A percentile compares a stretch with the other conserved stretches of the same genome.
phyloP scores from a whole-genome alignment of 53 echinoderm and acorn worm species.

The Patiria pectinifera region DNA sequence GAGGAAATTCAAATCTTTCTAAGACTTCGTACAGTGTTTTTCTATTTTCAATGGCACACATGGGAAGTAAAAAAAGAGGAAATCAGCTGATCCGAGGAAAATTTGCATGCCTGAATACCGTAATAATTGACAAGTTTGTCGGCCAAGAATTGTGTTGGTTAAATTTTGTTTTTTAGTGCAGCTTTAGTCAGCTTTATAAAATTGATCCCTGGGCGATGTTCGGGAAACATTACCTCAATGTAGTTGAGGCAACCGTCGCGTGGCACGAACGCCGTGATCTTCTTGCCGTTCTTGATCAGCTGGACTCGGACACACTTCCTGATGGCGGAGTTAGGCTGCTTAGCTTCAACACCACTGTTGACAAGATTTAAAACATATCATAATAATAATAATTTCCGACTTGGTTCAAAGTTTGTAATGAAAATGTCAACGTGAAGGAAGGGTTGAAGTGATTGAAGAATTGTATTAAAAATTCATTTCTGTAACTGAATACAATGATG shows the following conservation, averaged over 20 bases:
- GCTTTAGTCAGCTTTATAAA: background rate
- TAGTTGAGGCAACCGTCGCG: conserved; percentile 98
- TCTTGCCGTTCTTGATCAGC: conserved; percentile 99
- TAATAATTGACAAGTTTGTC: no score
- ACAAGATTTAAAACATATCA: background rate
- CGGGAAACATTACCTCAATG: conserved; percentile 76
- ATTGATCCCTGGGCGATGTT: no score
- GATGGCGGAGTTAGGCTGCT: conserved; percentile 99
- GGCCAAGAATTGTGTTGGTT: background rate
- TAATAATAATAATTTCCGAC: background rate
- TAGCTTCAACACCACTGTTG: conserved; percentile 93
- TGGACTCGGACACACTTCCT: conserved; percentile 98
- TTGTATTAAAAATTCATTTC: no score
- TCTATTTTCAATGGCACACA: no score
- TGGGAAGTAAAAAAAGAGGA: no score
- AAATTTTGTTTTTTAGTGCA: background rate
- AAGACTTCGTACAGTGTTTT: no score
- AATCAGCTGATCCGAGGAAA: no score
- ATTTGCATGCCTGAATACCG: no score
- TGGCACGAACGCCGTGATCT: conserved; percentile 99
- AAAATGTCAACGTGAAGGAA: background rate
- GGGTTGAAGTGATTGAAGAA: no score
- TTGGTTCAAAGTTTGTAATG: background rate
- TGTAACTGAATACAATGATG: no score
- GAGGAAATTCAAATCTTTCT: no score